Percentiles rank a stretch among this genome's conserved stretches.
Evolutionary conservation across 2,113 vertebrate species (phyloP).

Genomic region (Anthoscopus minutus): DNA sequence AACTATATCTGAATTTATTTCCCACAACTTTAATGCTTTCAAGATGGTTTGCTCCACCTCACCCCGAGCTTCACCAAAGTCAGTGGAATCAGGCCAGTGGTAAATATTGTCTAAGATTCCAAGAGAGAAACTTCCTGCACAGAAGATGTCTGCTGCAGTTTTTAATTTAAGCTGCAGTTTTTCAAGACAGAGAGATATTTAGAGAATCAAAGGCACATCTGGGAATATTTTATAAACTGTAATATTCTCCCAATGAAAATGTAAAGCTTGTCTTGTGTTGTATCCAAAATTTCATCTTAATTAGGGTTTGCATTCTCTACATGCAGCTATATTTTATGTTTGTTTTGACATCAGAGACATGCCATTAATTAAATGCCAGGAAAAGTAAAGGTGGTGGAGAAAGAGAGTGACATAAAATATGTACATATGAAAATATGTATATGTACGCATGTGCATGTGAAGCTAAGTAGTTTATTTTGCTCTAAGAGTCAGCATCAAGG

Average conservation of each 20-base stretch:
- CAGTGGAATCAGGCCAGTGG: slow-evolving; percentile 24
- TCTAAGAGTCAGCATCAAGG: background rate
- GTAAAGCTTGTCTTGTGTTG: slow-evolving; percentile 57
- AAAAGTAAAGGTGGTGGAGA: slow-evolving; percentile 59
- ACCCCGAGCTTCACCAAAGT: background rate
- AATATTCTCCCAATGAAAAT: slow-evolving; percentile 65
- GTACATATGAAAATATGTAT: slow-evolving; percentile 45
- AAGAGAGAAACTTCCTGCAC: slow-evolving; percentile 42
- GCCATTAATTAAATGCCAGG: slow-evolving; percentile 67
- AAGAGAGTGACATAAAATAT: slow-evolving; percentile 66
- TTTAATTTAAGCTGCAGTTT: slow-evolving; percentile 61
- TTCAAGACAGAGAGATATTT: slow-evolving; percentile 47
- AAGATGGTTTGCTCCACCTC: slow-evolving; percentile 34
- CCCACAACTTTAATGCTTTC: slow-evolving; percentile 57
- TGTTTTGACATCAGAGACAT: slow-evolving; percentile 70
- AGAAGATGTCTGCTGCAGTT: slow-evolving; percentile 58
- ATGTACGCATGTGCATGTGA: background rate
- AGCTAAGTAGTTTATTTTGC: background rate
- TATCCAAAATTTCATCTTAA: slow-evolving; percentile 68
- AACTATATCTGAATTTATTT: slow-evolving; percentile 27
- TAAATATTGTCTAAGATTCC: slow-evolving; percentile 28
- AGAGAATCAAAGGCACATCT: slow-evolving; percentile 63
- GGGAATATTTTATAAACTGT: slow-evolving; percentile 67
- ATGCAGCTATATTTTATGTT: slow-evolving; percentile 62
- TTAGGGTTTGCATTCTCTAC: slow-evolving; percentile 61